These are phyloP conservation scores for Pantala flavescens DNA, from an alignment of 1,140 invertebrate species.

Conservation along the genomic window DNA sequence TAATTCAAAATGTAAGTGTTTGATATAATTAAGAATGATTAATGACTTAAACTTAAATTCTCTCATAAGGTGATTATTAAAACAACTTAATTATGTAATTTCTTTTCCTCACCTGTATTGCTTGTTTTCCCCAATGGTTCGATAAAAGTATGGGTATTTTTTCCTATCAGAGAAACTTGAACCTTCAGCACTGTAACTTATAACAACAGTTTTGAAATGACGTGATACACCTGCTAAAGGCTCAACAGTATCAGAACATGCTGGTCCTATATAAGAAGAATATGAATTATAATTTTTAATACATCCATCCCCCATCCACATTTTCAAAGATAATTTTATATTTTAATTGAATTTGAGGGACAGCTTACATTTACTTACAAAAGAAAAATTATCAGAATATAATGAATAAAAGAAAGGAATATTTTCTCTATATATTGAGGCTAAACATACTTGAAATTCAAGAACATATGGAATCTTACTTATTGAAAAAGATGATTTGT, in stretches of 20 bases:
- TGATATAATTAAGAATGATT: no score
- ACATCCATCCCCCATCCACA: no score
- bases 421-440: no score
- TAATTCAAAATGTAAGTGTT: no score
- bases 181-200: slow-evolving; percentile 74
- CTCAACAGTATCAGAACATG: slow-evolving; percentile 74
- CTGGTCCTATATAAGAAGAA: slow-evolving; percentile 47
- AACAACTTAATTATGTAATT: no score
- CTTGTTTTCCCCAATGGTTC: slow-evolving; percentile 70
- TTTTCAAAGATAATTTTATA: slow-evolving; percentile 3
- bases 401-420: no score
- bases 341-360: not conserved
- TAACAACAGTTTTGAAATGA: slow-evolving; percentile 61
- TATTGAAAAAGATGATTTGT: no score
- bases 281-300: not conserved
- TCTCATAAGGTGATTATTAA: no score
- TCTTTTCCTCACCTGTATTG: slow-evolving; percentile 48
- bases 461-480: no score
- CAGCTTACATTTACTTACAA: not conserved
- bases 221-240: slow-evolving; percentile 70
- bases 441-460: no score
- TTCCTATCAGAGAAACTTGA: slow-evolving; percentile 54
- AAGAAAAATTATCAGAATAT: no score
- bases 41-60: no score
- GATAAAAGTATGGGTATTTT: slow-evolving; percentile 71